A percentile compares a stretch with the other conserved stretches of the same genome.
Conservation (phyloP, 2,113 vertebrate species). For the Cricetomys ansorgei region DNA sequence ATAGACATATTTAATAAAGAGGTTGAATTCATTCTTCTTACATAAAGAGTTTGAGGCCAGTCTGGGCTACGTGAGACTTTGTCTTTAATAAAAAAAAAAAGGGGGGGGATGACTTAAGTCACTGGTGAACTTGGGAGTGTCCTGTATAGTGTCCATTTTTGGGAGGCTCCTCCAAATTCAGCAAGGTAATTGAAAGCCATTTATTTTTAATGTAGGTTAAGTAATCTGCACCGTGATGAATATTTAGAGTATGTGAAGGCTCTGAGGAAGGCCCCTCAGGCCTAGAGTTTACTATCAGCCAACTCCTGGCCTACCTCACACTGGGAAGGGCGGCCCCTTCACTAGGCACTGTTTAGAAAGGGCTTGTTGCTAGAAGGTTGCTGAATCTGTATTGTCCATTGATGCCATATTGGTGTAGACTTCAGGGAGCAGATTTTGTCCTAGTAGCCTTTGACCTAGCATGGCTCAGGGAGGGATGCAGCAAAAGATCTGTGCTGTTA, state of each 20-base stretch:
- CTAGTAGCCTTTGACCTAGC: constrained; percentile 17
- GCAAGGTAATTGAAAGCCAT: neutral
- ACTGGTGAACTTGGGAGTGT: neutral
- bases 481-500: constrained; percentile 55
- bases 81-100: neutral
- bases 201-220: neutral
- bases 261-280: neutral
- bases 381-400: neutral
- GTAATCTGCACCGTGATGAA: neutral
- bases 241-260: constrained; percentile 17
- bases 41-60: neutral
- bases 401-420: neutral
- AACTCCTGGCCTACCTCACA: neutral
- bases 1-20: neutral
- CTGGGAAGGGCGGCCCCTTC: neutral
- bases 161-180: neutral
- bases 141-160: neutral
- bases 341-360: neutral
- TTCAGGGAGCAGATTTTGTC: constrained; percentile 43
- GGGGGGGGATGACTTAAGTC: neutral
- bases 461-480: constrained; percentile 37
- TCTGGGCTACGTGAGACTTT: neutral
- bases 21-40: neutral
- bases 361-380: neutral
- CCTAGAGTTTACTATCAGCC: neutral